A percentile compares a stretch with the other conserved stretches of the same genome.
Conservation (phyloP, 2,888 invertebrate species). For the Venusia cambrica region DNA sequence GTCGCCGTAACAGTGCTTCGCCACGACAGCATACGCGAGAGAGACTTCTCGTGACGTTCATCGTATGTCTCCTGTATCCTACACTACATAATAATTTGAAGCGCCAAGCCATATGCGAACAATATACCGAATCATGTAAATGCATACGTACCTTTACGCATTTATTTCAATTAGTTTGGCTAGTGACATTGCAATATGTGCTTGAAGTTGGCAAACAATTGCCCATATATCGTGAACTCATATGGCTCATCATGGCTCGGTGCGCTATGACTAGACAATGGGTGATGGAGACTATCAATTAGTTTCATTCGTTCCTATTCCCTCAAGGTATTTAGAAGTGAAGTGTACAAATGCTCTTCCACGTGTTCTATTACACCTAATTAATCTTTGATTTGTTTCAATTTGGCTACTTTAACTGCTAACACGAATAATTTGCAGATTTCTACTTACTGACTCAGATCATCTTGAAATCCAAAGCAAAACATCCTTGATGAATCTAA, state of each 20-base stretch:
- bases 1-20: no score
- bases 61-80: no score
- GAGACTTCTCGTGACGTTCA: no score
- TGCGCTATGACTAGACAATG: constrained; percentile 8
- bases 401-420: neutral
- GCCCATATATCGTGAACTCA: constrained; percentile 21
- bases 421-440: neutral
- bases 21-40: no score
- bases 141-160: no score
- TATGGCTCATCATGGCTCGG: constrained; percentile 5
- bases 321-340: no score
- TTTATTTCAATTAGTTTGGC: constrained; percentile 13
- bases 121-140: constrained; percentile 1
- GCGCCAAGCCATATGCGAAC: constrained; percentile 1
- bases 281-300: constrained; percentile 9
- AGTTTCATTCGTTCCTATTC: constrained; percentile 2
- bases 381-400: neutral
- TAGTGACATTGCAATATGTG: constrained; percentile 9
- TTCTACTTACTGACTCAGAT: constrained; percentile 2
- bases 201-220: constrained; percentile 23
- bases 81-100: neutral
- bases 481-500: no score
- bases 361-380: no score
- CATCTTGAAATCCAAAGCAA: no score
- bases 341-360: no score